phyloP scores from a whole-genome alignment of 2,113 vertebrate genomes.

The Nannospalax galili region DNA sequence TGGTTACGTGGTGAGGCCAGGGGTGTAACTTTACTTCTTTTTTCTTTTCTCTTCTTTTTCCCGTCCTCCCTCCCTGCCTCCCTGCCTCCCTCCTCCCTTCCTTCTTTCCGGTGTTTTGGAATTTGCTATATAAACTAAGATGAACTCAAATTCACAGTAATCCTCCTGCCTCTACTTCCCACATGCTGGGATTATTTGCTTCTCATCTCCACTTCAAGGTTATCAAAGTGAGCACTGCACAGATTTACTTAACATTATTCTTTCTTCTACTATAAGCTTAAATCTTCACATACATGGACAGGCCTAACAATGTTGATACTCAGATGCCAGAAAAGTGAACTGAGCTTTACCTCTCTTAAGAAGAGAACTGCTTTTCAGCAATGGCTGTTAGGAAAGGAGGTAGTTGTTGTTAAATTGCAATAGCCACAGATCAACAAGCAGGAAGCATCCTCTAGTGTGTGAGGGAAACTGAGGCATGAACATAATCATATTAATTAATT shows the following conservation, averaged over 20 bases:
- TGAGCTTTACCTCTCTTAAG: not conserved
- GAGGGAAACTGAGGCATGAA: not conserved
- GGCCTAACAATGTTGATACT: not conserved
- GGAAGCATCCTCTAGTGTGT: not conserved
- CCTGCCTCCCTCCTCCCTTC: too few relatives aligned
- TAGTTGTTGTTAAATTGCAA: not conserved
- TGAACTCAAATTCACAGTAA: not conserved
- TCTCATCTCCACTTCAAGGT: not conserved
- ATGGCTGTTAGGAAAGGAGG: not conserved
- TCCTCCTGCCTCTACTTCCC: not conserved
- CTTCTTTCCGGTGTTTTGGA: not conserved
- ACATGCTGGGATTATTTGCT: not conserved
- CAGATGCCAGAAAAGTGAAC: not conserved
- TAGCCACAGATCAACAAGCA: not conserved
- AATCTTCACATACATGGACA: not conserved
- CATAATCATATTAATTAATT: not conserved
- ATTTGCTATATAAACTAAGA: not conserved
- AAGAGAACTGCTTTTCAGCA: not conserved
- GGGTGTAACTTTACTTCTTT: not conserved
- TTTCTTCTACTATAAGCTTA: not conserved
- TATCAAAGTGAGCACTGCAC: not conserved
- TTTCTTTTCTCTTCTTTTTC: not conserved
- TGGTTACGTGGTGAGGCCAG: not conserved
- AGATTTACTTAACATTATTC: not conserved
- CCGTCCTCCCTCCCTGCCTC: accelerated